phyloP scores from a whole-genome alignment of 2,797 vertebrate species.

The Erpetoichthys calabaricus region DNA sequence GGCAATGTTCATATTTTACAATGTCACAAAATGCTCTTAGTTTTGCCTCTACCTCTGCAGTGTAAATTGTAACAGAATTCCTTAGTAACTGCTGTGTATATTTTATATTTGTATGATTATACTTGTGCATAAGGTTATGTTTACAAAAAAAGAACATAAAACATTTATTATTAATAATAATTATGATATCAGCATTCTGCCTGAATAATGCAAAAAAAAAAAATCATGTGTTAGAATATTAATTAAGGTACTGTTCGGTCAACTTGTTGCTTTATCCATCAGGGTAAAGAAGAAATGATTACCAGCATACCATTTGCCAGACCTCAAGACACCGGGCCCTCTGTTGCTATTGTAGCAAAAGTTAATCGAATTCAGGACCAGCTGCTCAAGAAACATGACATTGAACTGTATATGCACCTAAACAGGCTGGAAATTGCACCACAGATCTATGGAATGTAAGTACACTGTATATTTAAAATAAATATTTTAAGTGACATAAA shows the following conservation, averaged over 20 bases:
- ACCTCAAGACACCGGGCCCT: conserved; percentile 86
- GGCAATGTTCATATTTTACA: too few species aligned
- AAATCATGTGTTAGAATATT: too few species aligned
- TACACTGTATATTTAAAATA: conserved; percentile 21
- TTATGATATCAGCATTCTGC: too few species aligned
- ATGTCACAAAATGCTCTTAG: too few species aligned
- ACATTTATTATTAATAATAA: too few species aligned
- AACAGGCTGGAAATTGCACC: conserved; percentile 95
- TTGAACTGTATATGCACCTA: conserved; percentile 91
- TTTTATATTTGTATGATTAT: too few species aligned
- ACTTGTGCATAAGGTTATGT: too few species aligned
- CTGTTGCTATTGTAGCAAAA: conserved; percentile 92
- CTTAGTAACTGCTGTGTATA: too few species aligned
- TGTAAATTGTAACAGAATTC: too few species aligned
- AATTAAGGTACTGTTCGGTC: not conserved
- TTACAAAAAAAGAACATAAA: too few species aligned
- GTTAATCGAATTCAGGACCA: conserved; percentile 96
- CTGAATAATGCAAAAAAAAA: too few species aligned
- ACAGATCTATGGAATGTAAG: conserved; percentile 96
- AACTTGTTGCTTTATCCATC: conserved; percentile 13
- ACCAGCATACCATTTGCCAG: conserved; percentile 87
- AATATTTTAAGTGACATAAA: not conserved
- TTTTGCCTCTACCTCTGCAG: too few species aligned
- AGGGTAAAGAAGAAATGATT: conserved; percentile 88
- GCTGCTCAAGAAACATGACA: conserved; percentile 90